Conservation (phyloP, 2,797 vertebrate species). For the Anguilla pacifica region DNA sequence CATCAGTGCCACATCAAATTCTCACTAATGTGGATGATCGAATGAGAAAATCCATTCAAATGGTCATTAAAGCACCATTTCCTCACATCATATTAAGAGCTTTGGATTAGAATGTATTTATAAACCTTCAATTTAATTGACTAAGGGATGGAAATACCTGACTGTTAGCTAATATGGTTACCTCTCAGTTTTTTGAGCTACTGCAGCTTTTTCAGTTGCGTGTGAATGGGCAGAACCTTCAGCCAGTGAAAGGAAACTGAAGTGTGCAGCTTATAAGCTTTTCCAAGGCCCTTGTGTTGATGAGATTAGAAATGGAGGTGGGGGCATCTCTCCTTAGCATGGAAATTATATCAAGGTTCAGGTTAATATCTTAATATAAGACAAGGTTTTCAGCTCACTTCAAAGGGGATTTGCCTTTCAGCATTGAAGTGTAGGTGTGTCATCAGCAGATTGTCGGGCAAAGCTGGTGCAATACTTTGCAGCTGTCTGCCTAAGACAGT, state of each 20-base stretch:
- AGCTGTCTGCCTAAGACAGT: not conserved
- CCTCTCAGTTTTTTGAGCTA: not conserved
- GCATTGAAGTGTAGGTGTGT: not conserved
- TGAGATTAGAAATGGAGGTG: not conserved
- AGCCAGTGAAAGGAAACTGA: not conserved
- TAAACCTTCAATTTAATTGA: not conserved
- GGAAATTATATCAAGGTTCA: not conserved
- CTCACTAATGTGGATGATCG: not conserved
- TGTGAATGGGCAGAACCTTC: not conserved
- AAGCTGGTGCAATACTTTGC: not conserved
- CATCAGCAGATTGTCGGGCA: not conserved
- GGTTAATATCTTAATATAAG: not conserved
- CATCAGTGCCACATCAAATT: not conserved
- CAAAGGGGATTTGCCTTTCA: not conserved
- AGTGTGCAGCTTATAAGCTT: not conserved
- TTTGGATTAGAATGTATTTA: not conserved
- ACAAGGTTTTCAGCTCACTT: not conserved
- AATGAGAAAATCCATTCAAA: constrained; percentile 5
- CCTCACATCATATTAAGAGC: not conserved
- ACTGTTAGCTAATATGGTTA: not conserved
- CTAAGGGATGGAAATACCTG: not conserved
- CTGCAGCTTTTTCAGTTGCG: not conserved
- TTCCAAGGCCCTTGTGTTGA: not conserved
- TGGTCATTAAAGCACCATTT: not conserved
- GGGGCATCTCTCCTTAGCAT: not conserved